These are phyloP conservation scores for Cardiocondyla obscurior DNA, from an alignment of 1,140 invertebrate genomes.

Conservation along the genomic window DNA sequence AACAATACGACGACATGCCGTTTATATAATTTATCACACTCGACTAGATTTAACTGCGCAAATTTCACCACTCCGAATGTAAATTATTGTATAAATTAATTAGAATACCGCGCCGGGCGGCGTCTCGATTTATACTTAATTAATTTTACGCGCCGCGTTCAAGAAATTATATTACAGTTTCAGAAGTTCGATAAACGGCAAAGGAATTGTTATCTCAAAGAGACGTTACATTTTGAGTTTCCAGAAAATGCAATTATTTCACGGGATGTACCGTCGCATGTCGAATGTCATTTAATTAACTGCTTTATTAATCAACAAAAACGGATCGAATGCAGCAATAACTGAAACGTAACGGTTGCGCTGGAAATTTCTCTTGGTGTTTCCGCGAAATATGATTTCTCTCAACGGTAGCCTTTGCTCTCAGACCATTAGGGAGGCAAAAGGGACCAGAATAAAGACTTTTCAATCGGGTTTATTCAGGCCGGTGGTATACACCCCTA, in stretches of 20 bases:
- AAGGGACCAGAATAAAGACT: slow-evolving; percentile 38
- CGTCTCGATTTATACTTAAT: slow-evolving; percentile 12
- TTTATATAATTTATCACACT: slow-evolving; percentile 2
- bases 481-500: neutral
- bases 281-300: neutral
- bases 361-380: neutral
- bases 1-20: neutral
- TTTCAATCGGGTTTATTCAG: slow-evolving; percentile 44
- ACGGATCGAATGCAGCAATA: neutral
- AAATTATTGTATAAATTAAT: neutral
- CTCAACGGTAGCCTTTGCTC: neutral
- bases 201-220: neutral
- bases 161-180: neutral
- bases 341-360: neutral
- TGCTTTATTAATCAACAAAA: neutral
- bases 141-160: neutral
- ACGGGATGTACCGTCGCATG: neutral
- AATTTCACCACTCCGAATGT: neutral
- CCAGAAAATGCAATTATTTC: neutral
- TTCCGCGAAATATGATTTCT: slow-evolving; percentile 32
- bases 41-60: neutral
- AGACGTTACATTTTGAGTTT: neutral
- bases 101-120: neutral
- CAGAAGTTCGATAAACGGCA: neutral
- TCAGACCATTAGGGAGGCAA: slow-evolving; percentile 37